Evolutionary conservation across 2,113 vertebrate species (phyloP).

Genomic region (Paradoxurus hermaphroditus): DNA sequence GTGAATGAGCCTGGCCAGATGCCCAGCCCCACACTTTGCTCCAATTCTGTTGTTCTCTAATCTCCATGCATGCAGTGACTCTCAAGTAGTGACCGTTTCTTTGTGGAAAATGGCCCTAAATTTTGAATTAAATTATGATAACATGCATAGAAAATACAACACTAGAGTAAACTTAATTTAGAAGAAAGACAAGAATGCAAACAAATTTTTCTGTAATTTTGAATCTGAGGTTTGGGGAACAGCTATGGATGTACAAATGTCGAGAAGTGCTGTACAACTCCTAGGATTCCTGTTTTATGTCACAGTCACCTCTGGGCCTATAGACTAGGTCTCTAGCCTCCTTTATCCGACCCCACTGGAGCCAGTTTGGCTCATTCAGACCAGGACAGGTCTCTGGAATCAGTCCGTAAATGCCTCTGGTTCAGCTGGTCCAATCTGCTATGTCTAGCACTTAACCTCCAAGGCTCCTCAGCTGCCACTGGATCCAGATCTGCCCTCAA

Average conservation of each 20-base stretch:
- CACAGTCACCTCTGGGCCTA: not conserved
- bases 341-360: not conserved
- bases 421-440: not conserved
- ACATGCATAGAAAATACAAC: not conserved
- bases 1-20: not conserved
- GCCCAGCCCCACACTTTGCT: not conserved
- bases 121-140: not conserved
- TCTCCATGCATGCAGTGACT: not conserved
- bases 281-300: not conserved
- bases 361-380: not conserved
- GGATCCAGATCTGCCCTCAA: not conserved
- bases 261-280: not conserved
- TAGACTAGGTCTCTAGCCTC: not conserved
- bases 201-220: not conserved
- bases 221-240: not conserved
- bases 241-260: not conserved
- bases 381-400: not conserved
- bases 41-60: not conserved
- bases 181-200: constrained; percentile 1
- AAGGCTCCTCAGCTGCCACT: not conserved
- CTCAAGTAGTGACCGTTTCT: not conserved
- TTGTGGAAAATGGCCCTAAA: not conserved
- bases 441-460: not conserved
- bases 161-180: not conserved
- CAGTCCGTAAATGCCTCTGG: not conserved